Base-by-base conservation (phyloP, 2,888 invertebrate genomes). In the Caenorhabditis parvicauda region DNA sequence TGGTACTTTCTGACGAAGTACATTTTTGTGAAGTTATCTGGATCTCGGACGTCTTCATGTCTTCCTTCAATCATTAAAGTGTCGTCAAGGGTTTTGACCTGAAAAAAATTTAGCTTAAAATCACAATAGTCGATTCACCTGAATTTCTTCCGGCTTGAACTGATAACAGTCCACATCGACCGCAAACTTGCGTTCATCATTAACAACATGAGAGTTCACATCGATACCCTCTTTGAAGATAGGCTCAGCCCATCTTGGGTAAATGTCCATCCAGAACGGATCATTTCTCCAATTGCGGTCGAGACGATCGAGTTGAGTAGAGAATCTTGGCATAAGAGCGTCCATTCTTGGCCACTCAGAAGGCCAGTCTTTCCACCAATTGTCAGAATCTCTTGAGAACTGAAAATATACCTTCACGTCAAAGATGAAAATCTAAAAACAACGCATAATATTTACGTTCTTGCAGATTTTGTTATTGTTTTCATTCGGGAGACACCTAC, bases 1-100 rank as follows among this genome's bases (percentile, higher is more conserved):
- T 77, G 78, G 59, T 79, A 79, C 59, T 79, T 79, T 45, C 79
- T 66, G 28, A 79, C 74, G 50, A 79, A 79, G 61, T 79, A 76
- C 79, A 78, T 78, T 49, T 70, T 70, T 45, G 76, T 76, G 66
- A 73, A 76, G 61, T 76, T 76, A 57, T 77, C 77, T 9, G 55
- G 48, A 58, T 77, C 77, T 41, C 71, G 69, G 41, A 77, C 70
- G 47, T 79, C 79, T 41, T 79, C 78, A 54, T 79, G 79, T 38
- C 75, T 66, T 42, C 79, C 79, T 56, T 79, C 79, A 53, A 79
- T 76, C 52, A 79, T 59, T 41, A 79, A 57, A 17, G 79, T 79
- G 56, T 79, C 79, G 53, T 79, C 79, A 43, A 79, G 54, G 9
- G 79, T 79, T 46, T 79, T 79, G 54, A 76, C 75, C 72, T 72